Conservation (phyloP, 30 jellyfish, hydroid and myxozoan species). For the Chironex yamaguchii region DNA sequence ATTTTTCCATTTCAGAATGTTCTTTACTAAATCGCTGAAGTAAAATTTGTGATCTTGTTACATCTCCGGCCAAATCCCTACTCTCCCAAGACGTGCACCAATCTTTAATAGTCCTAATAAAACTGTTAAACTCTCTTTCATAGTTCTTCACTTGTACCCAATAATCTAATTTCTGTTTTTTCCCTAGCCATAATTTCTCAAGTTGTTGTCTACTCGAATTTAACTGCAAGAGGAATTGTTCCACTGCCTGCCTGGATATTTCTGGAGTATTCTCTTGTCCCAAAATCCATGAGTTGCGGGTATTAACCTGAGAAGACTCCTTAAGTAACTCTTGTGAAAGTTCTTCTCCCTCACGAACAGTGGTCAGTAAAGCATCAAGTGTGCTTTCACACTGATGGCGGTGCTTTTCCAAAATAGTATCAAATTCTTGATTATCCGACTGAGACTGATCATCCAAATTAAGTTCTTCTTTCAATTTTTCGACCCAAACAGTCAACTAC, state of each 20-base stretch:
- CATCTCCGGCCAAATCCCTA: constrained; percentile 82
- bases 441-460: constrained; percentile 80
- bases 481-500: constrained; percentile 86
- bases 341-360: constrained; percentile 96
- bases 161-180: constrained; percentile 82
- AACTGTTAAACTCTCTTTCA: constrained; percentile 76
- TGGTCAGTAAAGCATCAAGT: constrained; percentile 73
- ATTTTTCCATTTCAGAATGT: constrained; percentile 70
- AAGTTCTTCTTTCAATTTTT: constrained; percentile 88
- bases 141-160: constrained; percentile 94
- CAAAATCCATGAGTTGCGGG: constrained; percentile 36
- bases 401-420: constrained; percentile 87
- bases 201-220: constrained; percentile 78
- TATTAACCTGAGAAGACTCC: constrained; percentile 64
- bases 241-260: constrained; percentile 77
- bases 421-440: constrained; percentile 73
- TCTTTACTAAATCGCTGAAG: constrained; percentile 80
- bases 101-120: constrained; percentile 40
- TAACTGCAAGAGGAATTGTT: constrained; percentile 66
- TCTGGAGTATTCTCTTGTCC: constrained; percentile 29
- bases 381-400: constrained; percentile 91
- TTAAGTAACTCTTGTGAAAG: constrained; percentile 75
- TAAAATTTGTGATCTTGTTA: constrained; percentile 80
- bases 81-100: constrained; percentile 83
- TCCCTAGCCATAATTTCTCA: constrained; percentile 88